Conservation (phyloP, 2,113 vertebrate genomes). For the Ptilonorhynchus violaceus region DNA sequence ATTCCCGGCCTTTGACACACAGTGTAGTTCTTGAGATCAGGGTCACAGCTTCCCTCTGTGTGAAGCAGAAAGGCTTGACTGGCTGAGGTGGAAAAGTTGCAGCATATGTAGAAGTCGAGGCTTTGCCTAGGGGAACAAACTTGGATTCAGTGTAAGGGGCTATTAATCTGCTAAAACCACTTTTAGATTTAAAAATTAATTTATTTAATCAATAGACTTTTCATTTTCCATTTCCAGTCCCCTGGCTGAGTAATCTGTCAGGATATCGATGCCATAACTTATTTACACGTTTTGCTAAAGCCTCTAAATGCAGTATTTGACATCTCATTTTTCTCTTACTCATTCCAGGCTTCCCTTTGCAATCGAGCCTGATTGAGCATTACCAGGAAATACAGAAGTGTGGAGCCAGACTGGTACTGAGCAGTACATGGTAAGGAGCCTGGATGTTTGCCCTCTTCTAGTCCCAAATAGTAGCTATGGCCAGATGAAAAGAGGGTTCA, state of each 20-base stretch:
- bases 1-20: not conserved
- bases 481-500: not conserved
- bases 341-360: not conserved
- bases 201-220: not conserved
- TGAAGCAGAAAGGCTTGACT: not conserved
- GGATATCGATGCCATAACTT: not conserved
- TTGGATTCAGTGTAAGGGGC: not conserved
- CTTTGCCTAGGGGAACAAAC: not conserved
- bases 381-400: not conserved
- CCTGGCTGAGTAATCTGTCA: not conserved
- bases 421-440: not conserved
- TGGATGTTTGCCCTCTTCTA: not conserved
- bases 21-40: not conserved
- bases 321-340: not conserved
- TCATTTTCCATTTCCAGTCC: not conserved
- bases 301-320: not conserved
- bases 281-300: not conserved
- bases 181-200: not conserved
- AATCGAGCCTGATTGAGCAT: not conserved
- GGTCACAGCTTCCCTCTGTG: not conserved
- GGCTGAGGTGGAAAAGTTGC: not conserved
- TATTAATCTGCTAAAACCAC: not conserved
- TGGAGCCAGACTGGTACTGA: not conserved
- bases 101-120: accelerated
- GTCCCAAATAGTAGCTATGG: not conserved